These are phyloP conservation scores for Lasioglossum vierecki DNA, from an alignment of 2,888 invertebrate species.

Conservation along the genomic window DNA sequence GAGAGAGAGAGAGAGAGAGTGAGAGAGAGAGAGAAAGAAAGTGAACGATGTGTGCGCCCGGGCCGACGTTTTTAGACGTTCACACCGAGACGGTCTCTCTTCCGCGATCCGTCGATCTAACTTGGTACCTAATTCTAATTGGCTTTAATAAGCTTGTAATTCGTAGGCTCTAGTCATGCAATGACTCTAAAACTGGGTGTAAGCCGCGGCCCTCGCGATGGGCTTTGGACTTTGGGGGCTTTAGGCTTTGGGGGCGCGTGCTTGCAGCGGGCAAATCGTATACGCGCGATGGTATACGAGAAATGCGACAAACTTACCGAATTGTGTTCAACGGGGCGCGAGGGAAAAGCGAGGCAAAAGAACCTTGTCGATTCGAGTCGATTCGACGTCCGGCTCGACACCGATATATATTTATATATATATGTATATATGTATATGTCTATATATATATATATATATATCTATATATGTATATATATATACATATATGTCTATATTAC, in stretches of 20 bases:
- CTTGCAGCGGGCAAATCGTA: conserved; percentile 27
- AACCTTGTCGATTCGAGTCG: conserved; percentile 40
- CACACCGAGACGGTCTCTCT: conserved; percentile 50
- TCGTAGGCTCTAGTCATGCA: conserved; percentile 79
- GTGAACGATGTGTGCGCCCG: not conserved
- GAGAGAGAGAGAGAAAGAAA: too few species aligned
- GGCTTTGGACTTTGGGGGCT: not conserved
- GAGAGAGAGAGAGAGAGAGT: not conserved
- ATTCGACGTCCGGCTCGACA: conserved; percentile 70
- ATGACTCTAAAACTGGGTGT: conserved; percentile 77
- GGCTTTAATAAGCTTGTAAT: conserved; percentile 79
- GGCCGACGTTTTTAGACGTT: not conserved
- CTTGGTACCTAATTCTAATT: conserved; percentile 79
- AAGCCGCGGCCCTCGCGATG: not conserved
- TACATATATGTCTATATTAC: conserved; percentile 1
- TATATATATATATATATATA: conserved; percentile 27
- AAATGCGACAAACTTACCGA: conserved; percentile 62
- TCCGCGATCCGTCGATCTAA: conserved; percentile 67
- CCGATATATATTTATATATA: conserved; percentile 42
- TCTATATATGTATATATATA: not conserved
- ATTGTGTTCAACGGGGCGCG: conserved; percentile 63
- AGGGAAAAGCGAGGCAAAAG: conserved; percentile 22
- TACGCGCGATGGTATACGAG: conserved; percentile 73
- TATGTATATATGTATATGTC: conserved; percentile 21
- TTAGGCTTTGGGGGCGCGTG: not conserved